Evolutionary conservation across 2,113 vertebrate species (phyloP), one percentile per base, ranked within the genome.

Genomic region (Tenebrosternarchus preto): DNA sequence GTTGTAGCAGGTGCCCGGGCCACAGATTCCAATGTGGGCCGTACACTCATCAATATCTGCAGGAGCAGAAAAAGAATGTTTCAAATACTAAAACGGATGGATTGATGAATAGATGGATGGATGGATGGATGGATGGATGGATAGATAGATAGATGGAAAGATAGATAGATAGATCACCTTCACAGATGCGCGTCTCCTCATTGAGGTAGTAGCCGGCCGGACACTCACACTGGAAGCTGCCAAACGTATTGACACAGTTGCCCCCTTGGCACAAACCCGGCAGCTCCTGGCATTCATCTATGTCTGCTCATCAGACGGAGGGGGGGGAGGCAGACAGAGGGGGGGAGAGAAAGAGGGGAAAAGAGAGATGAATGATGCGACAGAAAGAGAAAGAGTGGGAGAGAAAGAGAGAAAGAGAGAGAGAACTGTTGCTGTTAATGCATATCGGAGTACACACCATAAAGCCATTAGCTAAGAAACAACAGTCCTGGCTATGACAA

Each of bases 221-320:
- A 70, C 96, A 98, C 56, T 95, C 93, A 0, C 97, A 99, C 91
- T 96, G 96, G 91, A 99, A 98, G 85, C 96, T 98, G 75, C 96
- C 95, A 2, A 98, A 99, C 1, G 95, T 96, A 87, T 98, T 98
- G 31, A 96, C 91, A 0, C 96, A 99, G 85, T 95, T 92, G 11
- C 96, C 96, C 0, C 96, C 96, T 80, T 95, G 95, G 87, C 96
- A 99, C 43, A 99, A 93, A 20, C 95, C 95, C 0, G 96, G 96
- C 76, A 98, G 91, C 81, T 98, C 95, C 88, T 96, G 95, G 88
- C 96, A 98, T 84, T 98, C 95, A 0, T 98, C 95, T 0, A 98
- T 96, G 84, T 98, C 96, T 98, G 85, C 22, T 71, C 25, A 4
- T 9, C 39, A 46, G 39, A 46, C 5, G 39, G 5, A 8, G 43